These are phyloP conservation scores for Pseudomugil gertrudae DNA, from an alignment of 2,797 vertebrate genomes.

Conservation along the genomic window DNA sequence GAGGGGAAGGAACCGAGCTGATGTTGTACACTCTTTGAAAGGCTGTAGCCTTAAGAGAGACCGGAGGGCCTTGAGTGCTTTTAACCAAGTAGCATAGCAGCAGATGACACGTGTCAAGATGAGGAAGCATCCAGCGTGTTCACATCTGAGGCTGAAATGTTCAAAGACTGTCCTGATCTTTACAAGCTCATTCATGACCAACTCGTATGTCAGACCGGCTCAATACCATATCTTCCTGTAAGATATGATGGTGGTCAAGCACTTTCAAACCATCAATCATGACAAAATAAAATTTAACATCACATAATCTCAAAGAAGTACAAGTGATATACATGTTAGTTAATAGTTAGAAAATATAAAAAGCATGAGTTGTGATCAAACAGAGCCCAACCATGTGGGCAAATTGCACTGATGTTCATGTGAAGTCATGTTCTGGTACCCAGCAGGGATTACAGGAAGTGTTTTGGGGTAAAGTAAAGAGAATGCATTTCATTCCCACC, in stretches of 20 bases:
- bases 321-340: neutral
- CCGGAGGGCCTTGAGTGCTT: conserved; percentile 51
- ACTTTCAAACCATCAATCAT: conserved; percentile 6
- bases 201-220: conserved; percentile 21
- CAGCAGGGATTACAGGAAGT: conserved; percentile 54
- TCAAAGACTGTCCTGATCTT: conserved; percentile 33
- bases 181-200: conserved; percentile 26
- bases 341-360: neutral
- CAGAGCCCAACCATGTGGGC: conserved; percentile 18
- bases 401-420: conserved; percentile 33
- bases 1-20: conserved; percentile 64
- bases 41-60: conserved; percentile 63
- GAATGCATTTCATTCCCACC: conserved; percentile 44
- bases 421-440: conserved; percentile 36
- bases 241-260: conserved; percentile 11
- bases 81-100: conserved; percentile 60
- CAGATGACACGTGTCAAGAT: conserved; percentile 58
- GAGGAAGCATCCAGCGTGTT: conserved; percentile 37
- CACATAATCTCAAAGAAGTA: neutral
- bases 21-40: conserved; percentile 66
- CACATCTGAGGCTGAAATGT: conserved; percentile 36
- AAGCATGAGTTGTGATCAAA: neutral
- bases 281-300: neutral
- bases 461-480: conserved; percentile 56
- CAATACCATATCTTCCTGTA: conserved; percentile 24